Evolutionary conservation across 2,888 invertebrate species (phyloP), one percentile per base, ranked within the genome.

Genomic region (Xylophagus ater): DNA sequence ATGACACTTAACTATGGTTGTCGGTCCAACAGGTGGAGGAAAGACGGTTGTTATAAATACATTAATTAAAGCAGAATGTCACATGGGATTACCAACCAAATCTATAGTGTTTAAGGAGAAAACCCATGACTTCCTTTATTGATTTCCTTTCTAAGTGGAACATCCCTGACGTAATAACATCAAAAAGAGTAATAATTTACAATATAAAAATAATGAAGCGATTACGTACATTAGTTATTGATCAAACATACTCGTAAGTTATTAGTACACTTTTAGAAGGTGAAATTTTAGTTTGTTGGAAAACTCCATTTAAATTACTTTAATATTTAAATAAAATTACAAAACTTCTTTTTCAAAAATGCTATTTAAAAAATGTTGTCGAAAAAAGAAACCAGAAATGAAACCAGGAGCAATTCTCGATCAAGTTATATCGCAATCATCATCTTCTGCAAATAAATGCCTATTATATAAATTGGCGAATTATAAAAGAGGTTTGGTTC

Each of bases 1-100:
- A 90, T 74, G 90, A 90, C 3, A 89, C 90, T 2, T 87, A 35
- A 78, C 82, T 4, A 90, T 92, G 89, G 63, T 88, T 45, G 89
- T 90, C 1, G 90, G 90, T 1, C 88, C 88, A 0, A 87, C 89
- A 0, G 89, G 88, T 0, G 81, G 87, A 3, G 90, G 89, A 4
- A 90, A 90, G 60, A 80, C 83, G 0, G 73, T 81, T 0, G 75
- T 85, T 7, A 69, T 89, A 24, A 57, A 88, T 81, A 75, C 80
- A 2, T 65, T 92, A 29, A 76, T 82, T 46, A 78, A 79, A 53
- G 80, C 88, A 9, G 90, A 90, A 62, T 79, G 74, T 32, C 63
- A 74, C 47, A 65, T 90, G 47, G 81, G 81, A 2, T 66, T 81
- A 38, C 75, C 78, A 1, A 89, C 90, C n/a, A 87, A 83, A 63